Evolutionary conservation across 35 echinoderm and acorn worm species (phyloP), one percentile per base, ranked within the genome.

Genomic region (Anneissia japonica): DNA sequence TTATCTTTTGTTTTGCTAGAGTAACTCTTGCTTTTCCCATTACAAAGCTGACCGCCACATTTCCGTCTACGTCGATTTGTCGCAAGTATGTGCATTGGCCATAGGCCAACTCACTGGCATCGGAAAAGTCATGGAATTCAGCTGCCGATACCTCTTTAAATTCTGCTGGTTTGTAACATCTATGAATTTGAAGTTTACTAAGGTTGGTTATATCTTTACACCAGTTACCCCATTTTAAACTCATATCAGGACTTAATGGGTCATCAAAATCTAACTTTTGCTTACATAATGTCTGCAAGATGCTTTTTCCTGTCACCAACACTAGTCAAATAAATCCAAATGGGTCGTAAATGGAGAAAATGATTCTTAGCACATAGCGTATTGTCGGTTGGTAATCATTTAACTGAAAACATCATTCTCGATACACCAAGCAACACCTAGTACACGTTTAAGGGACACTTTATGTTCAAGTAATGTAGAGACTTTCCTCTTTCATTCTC

Each of bases 291-390:
- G 31, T 26, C 23, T 77, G 76, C 23, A 77, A 23, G 0, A 77
- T 32, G 10, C 11, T 12, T 64, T 64, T 64, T 43, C 40, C 40
- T 6, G 14, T 14, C 11, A 64, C 19, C 2, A 64, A 3, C 1
- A 64, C 5, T 82, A 37, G 80, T 13, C 36, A 35, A 1, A 82
- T 1, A 46, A 89, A 77, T 35, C 88, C 88, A 37, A 89, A 46
- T 0, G 88, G 88, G 40, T 89, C 88, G 19, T 89, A 89, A 41
- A 89, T n/a, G n/a, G n/a, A n/a, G n/a, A n/a, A n/a, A n/a, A n/a
- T n/a, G n/a, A n/a, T n/a, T n/a, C n/a, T n/a, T n/a, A n/a, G n/a
- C n/a, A n/a, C n/a, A n/a, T n/a, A n/a, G n/a, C n/a, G n/a, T n/a
- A n/a, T n/a, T n/a, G n/a, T n/a, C n/a, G n/a, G n/a, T n/a, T n/a